Base-by-base conservation (phyloP, 2,888 invertebrate species). In the Creontiades dilutus region DNA sequence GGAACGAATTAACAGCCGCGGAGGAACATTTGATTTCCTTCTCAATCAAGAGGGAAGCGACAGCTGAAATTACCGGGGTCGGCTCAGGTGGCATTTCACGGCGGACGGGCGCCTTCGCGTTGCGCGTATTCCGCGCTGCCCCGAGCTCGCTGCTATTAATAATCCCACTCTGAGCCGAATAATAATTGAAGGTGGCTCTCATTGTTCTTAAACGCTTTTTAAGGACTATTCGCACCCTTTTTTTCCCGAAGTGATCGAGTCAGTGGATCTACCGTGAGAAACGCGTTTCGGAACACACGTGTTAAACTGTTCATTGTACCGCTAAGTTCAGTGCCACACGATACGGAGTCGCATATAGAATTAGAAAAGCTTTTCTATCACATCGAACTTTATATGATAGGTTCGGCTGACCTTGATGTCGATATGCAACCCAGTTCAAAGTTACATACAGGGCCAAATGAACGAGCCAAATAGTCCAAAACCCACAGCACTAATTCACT, bases 1-100 rank as follows among this genome's bases (percentile, higher is more conserved):
- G 68, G 46, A 85, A 85, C 55, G 84, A 84, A 84, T 57, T 27
- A 85, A 57, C 85, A 14, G 23, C 23, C 37, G 12, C 23, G 12
- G 80, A 47, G 85, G 16, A 68, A 85, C 85, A 85, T 85, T 85
- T 85, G 61, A 85, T 85, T 85, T 85, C 85, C 85, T 85, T 85
- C 85, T 85, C 85, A 85, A 85, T 85, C 85, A 85, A 19, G 52
- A 52, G 46, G 23, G 46, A 52, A 46, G 82, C 82, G 82, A 82
- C 82, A 82, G 82, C 48, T 68, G 11, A 82, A 82, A 82, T 82
- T 82, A 82, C 82, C 14, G 82, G 14, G 82, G 47, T 19, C 82
- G 47, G n/a, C 52, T 82, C 82, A 52, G 19, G 82, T n/a, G 82
- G 82, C 82, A 52, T 11, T 46, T 16, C 82, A 82, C 23, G 23